Conservation (phyloP, 2,888 invertebrate genomes). For the Lasius fuliginosus region DNA sequence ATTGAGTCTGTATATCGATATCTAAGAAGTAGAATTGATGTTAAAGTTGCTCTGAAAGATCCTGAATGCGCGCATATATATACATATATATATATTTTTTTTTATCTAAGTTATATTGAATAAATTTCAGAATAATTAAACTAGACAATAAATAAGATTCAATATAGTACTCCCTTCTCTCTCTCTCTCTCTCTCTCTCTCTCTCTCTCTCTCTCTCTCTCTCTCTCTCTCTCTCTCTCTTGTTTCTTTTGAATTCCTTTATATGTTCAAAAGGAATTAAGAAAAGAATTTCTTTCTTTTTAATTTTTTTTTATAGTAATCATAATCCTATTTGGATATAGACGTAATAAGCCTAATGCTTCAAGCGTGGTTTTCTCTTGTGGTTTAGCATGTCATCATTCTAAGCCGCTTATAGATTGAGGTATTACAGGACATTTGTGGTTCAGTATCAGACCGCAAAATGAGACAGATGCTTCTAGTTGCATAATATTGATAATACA, state of each 20-base stretch:
- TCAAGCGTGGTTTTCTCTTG: conserved; percentile 22
- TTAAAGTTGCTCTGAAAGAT: neutral
- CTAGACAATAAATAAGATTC: conserved; percentile 7
- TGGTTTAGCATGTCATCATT: conserved; percentile 30
- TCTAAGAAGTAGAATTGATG: neutral
- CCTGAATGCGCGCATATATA: neutral
- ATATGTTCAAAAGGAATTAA: neutral
- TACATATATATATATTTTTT: too few species aligned
- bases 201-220: neutral
- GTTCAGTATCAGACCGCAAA: conserved; percentile 20
- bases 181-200: neutral
- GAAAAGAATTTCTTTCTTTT: neutral
- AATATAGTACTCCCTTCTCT: neutral
- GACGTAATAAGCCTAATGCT: conserved; percentile 17
- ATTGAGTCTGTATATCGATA: neutral
- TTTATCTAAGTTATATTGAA: neutral
- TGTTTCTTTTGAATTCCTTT: neutral
- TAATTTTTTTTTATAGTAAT: neutral
- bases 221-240: neutral
- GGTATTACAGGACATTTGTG: conserved; percentile 32
- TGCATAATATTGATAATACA: conserved; percentile 11
- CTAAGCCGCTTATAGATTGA: conserved; percentile 47
- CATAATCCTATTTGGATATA: conserved; percentile 13
- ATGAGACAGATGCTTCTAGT: conserved; percentile 28
- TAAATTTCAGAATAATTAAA: neutral